A percentile compares a stretch with the other conserved stretches of the same genome.
Evolutionary conservation across 2,888 invertebrate species (phyloP).

Genomic region (Xanthorhoe spadicearia): DNA sequence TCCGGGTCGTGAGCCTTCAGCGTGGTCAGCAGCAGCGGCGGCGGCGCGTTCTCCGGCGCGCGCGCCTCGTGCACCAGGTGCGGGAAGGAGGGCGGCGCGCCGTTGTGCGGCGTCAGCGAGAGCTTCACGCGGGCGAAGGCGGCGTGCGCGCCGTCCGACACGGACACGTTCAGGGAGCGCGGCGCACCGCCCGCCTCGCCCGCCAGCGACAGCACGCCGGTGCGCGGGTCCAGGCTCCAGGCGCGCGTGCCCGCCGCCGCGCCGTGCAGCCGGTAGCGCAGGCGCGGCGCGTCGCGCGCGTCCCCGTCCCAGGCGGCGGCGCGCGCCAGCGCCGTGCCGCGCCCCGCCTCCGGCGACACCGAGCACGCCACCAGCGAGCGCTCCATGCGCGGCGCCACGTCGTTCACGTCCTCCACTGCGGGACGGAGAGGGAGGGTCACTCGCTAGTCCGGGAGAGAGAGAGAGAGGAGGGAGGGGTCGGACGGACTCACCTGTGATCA

Average conservation of each 20-base stretch:
- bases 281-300: slow-evolving; percentile 88
- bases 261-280: slow-evolving; percentile 91
- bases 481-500: slow-evolving; percentile 87
- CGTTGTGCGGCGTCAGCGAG: slow-evolving; percentile 90
- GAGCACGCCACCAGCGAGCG: slow-evolving; percentile 91
- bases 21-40: slow-evolving; percentile 90
- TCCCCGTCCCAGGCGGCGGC: slow-evolving; percentile 96
- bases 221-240: slow-evolving; percentile 61
- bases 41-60: slow-evolving; percentile 91
- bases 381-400: slow-evolving; percentile 94
- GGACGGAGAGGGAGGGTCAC: slow-evolving; percentile 18
- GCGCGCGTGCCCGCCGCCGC: slow-evolving; percentile 52
- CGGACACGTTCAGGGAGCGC: slow-evolving; percentile 93
- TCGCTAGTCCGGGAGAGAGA: no score
- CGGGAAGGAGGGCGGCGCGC: slow-evolving; percentile 91
- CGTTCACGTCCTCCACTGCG: slow-evolving; percentile 94
- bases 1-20: slow-evolving; percentile 93
- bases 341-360: slow-evolving; percentile 91
- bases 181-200: slow-evolving; percentile 75
- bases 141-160: slow-evolving; percentile 97
- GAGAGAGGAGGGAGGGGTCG: neutral
- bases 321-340: slow-evolving; percentile 95
- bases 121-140: slow-evolving; percentile 93
- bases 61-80: slow-evolving; percentile 91
- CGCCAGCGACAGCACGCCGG: slow-evolving; percentile 65